Conservation (phyloP, 2,113 vertebrate species). For the Aphyosemion australe region DNA sequence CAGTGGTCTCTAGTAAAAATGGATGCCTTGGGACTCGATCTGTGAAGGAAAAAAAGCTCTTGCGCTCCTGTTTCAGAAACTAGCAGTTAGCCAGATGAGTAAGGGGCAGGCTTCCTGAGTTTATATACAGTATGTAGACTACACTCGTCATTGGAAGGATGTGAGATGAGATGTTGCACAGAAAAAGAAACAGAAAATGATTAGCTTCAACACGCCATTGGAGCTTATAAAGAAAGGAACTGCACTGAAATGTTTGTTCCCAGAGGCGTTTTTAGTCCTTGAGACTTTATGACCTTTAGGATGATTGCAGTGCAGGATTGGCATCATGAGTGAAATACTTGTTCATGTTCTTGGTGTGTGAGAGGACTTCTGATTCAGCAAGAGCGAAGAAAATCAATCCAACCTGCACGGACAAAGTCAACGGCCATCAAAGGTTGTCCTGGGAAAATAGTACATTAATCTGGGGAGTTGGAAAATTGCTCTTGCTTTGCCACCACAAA, state of each 20-base stretch:
- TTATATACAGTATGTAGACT: no score
- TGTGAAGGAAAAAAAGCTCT: no score
- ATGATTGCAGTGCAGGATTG: neutral
- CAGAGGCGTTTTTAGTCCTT: neutral
- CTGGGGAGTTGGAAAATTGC: neutral
- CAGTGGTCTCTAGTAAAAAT: no score
- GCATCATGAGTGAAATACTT: neutral
- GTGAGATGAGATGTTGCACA: neutral
- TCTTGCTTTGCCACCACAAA: neutral
- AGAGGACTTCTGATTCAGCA: conserved; percentile 5
- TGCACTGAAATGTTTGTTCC: neutral
- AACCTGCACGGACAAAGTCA: neutral
- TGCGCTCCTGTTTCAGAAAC: no score
- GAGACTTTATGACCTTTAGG: neutral
- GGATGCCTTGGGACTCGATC: no score
- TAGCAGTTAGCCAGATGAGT: no score
- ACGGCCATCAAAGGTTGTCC: neutral
- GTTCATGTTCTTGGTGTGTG: conserved; percentile 1
- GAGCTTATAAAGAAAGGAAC: neutral
- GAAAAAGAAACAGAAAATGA: neutral
- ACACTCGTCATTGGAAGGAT: no score
- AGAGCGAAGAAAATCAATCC: neutral
- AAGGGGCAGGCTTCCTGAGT: no score
- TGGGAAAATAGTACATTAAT: neutral
- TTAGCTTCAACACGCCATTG: neutral